A percentile compares a stretch with the other conserved stretches of the same genome.
These are phyloP conservation scores for Cantharis rufa DNA, from an alignment of 2,888 invertebrate genomes.

Conservation along the genomic window DNA sequence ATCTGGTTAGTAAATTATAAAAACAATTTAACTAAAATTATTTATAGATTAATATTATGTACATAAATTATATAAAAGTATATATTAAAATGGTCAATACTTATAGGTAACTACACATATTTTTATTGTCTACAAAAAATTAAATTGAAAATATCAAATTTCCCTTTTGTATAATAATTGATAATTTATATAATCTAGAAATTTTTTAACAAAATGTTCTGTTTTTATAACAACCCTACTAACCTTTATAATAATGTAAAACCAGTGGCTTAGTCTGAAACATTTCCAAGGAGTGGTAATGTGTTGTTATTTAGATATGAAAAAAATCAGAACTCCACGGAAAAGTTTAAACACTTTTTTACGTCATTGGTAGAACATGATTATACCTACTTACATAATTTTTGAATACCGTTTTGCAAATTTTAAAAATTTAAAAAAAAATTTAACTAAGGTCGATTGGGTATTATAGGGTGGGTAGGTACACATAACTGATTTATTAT, in stretches of 20 bases:
- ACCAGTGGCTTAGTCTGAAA: background rate
- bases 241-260: background rate
- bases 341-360: background rate
- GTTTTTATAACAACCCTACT: background rate
- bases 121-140: background rate
- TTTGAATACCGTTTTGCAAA: background rate
- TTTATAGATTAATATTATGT: background rate
- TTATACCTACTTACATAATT: background rate
- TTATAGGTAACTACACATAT: background rate
- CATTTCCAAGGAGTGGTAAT: background rate
- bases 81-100: background rate
- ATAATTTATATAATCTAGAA: background rate
- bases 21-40: background rate
- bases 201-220: background rate
- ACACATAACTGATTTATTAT: background rate
- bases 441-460: background rate
- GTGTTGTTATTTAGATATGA: background rate
- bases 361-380: background rate
- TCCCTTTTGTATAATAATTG: background rate
- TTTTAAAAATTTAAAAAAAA: background rate
- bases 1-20: background rate
- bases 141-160: background rate
- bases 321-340: too few species aligned
- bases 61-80: background rate
- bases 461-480: background rate